Conservation (phyloP, 2,888 invertebrate genomes). For the Opisthograptis luteolata region DNA sequence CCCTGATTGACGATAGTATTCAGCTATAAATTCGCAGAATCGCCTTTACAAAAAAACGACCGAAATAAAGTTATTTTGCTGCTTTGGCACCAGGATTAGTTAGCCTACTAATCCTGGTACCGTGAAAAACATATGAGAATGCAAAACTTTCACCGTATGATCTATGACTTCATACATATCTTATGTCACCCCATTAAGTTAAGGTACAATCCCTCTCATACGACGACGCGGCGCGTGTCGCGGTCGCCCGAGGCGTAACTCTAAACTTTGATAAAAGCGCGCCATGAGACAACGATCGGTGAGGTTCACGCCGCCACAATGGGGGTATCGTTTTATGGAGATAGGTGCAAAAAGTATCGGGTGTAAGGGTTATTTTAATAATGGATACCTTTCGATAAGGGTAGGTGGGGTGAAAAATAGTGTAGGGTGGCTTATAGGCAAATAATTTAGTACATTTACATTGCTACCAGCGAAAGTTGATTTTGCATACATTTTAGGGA, state of each 20-base stretch:
- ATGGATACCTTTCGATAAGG: constrained; percentile 2
- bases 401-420: constrained; percentile 14
- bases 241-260: constrained; percentile 41
- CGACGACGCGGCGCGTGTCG: constrained; percentile 30
- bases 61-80: no score
- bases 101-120: no score
- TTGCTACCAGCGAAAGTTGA: no score
- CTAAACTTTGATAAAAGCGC: constrained; percentile 58
- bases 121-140: no score
- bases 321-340: constrained; percentile 23
- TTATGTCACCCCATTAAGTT: constrained; percentile 17
- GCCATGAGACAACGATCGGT: constrained; percentile 2
- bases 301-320: constrained; percentile 8
- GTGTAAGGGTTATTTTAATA: constrained; percentile 19
- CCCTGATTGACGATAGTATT: no score
- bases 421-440: constrained; percentile 24
- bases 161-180: background rate
- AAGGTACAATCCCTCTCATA: constrained; percentile 40
- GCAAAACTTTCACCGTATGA: background rate
- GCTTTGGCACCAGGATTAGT: no score
- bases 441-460: no score
- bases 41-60: no score
- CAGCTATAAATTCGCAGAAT: no score
- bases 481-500: no score
- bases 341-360: constrained; percentile 23